phyloP scores from a whole-genome alignment of 30 jellyfish, hydroid and myxozoan genomes.

The Aurelia coerulea region DNA sequence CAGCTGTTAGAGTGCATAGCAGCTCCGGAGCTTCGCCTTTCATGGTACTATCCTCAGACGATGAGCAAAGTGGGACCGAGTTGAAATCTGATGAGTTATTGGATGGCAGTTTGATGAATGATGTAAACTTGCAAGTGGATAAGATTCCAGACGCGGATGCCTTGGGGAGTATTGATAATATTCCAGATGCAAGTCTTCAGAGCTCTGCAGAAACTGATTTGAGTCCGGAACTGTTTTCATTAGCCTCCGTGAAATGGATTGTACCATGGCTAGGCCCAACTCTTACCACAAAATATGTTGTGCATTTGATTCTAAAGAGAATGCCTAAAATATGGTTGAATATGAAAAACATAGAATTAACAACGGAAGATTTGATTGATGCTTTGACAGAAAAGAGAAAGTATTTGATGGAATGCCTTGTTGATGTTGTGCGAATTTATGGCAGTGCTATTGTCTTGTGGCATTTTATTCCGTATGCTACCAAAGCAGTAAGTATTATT shows the following conservation, averaged over 20 bases:
- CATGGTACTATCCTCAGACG: conserved; percentile 62
- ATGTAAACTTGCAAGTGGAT: conserved; percentile 16
- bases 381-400: conserved; percentile 24
- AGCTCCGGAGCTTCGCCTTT: conserved; percentile 63
- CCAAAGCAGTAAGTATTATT: conserved; percentile 70
- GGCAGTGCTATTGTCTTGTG: conserved; percentile 79
- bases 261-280: conserved; percentile 95
- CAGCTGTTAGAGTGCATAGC: conserved; percentile 15
- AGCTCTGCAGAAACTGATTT: conserved; percentile 1
- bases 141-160: conserved; percentile 47
- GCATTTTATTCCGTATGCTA: conserved; percentile 62
- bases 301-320: conserved; percentile 63
- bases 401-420: conserved; percentile 71
- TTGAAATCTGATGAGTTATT: not conserved
- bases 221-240: conserved; percentile 43
- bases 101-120: conserved; percentile 1
- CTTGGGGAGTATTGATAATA: conserved; percentile 25
- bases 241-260: conserved; percentile 76
- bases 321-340: conserved; percentile 75
- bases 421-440: conserved; percentile 76
- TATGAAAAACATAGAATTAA: conserved; percentile 21
- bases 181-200: not conserved
- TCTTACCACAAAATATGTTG: conserved; percentile 72
- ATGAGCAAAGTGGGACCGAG: conserved; percentile 21
- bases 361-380: conserved; percentile 22